Base-by-base conservation (phyloP, 2,797 vertebrate genomes). In the Falco biarmicus region DNA sequence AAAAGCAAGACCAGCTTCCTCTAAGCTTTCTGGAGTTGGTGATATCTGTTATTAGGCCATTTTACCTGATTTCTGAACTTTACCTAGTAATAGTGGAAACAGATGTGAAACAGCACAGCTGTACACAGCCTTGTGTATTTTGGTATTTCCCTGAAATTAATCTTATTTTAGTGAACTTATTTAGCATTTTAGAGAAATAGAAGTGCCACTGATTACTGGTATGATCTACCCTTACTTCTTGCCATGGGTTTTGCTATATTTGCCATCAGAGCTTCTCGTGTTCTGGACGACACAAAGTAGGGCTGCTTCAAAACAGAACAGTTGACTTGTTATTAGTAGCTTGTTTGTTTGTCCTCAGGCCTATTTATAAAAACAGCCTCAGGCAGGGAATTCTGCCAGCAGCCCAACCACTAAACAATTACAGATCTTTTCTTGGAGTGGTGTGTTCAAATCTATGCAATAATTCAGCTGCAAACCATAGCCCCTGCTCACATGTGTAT, bases 281-380 rank as follows among this genome's bases (percentile, higher is more conserved):
- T 85, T 34, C 87, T 84, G 69, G 69, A 56, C 63, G 82, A 95
- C 91, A 95, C 56, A 94, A 92, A 84, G 74, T 51, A 85, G 57
- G 24, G 39, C 87, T 93, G 75, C 92, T 84, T 93, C 89, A 77
- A 95, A 97, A 95, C 87, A 94, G 87, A 97, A 90, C n/a, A 96
- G 91, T 90, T 0, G 0, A 90, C 82, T 96, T 87, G 84, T 96
- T 97, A 94, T 96, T 96, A 96, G 93, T 96, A 90, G 86, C 90
- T 90, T 95, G 96, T 97, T 97, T 97, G 94, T 97, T 97, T 97
- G 96, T 95, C 96, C 96, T 96, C 93, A 34, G 69, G 93, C 94
- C 96, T 97, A 94, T 96, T 97, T 97, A 95, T 95, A 97, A 95
- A 94, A 96, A 92, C 93, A 96, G 93, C 75, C 87, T 61, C 78